Evolutionary conservation across 2,113 vertebrate species (phyloP).

Genomic region (Phaethon lepturus): DNA sequence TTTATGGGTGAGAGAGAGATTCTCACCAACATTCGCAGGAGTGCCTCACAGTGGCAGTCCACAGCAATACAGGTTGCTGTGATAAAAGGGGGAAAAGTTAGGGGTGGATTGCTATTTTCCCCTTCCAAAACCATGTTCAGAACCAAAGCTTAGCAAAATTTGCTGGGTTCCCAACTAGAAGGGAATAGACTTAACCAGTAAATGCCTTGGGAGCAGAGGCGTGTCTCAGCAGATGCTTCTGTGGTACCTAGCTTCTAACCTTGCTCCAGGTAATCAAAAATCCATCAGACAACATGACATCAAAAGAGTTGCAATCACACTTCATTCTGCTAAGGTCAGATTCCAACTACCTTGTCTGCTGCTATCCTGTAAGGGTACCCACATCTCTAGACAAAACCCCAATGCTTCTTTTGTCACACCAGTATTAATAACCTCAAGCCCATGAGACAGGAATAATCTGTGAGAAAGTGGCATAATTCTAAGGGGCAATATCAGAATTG

Average conservation of each 20-base stretch:
- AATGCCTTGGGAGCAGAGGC: neutral
- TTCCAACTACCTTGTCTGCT: neutral
- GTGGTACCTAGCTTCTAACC: neutral
- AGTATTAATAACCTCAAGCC: neutral
- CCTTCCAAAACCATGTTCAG: neutral
- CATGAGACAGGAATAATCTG: neutral
- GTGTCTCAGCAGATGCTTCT: neutral
- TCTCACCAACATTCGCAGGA: neutral
- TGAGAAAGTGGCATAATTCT: constrained; percentile 27
- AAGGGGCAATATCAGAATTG: constrained; percentile 3
- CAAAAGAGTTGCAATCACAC: neutral
- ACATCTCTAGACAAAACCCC: neutral
- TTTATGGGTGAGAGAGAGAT: neutral
- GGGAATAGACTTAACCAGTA: neutral
- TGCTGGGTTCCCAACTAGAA: neutral
- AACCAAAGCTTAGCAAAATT: neutral
- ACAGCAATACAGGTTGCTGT: neutral
- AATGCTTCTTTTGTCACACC: neutral
- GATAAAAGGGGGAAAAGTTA: neutral
- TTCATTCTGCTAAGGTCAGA: neutral
- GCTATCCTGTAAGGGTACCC: neutral
- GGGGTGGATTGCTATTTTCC: neutral
- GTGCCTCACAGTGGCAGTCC: neutral
- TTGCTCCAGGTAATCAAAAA: constrained; percentile 22
- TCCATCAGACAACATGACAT: neutral